A percentile compares a stretch with the other conserved stretches of the same genome.
These are phyloP conservation scores for Polia nebulosa DNA, from an alignment of 2,888 invertebrate species.

Conservation along the genomic window DNA sequence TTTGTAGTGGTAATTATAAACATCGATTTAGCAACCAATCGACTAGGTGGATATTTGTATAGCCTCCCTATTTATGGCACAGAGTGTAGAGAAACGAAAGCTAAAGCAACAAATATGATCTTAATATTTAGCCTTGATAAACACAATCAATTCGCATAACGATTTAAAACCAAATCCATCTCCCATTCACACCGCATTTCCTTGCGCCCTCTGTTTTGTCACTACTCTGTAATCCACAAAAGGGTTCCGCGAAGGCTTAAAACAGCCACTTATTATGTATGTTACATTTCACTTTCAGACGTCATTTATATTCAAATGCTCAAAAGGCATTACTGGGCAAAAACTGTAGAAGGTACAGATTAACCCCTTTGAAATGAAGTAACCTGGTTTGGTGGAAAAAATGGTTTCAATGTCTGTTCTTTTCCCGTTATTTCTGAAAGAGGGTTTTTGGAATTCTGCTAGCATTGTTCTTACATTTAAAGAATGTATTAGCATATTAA, in stretches of 20 bases:
- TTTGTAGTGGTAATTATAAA: background rate
- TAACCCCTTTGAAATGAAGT: constrained; percentile 88
- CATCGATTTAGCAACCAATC: background rate
- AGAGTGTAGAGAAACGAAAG: background rate
- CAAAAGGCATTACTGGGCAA: constrained; percentile 90
- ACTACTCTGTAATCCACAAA: constrained; percentile 86
- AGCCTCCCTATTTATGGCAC: background rate
- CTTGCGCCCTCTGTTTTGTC: constrained; percentile 60
- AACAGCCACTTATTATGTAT: constrained; percentile 91
- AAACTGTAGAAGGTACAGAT: constrained; percentile 83
- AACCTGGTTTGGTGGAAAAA: constrained; percentile 84
- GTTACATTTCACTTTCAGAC: constrained; percentile 91
- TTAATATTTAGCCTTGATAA: background rate
- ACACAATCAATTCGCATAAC: constrained; percentile 1
- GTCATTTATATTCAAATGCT: constrained; percentile 91
- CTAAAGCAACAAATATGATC: background rate
- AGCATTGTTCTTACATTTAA: background rate
- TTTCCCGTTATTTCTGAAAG: constrained; percentile 6
- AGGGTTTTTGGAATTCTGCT: background rate
- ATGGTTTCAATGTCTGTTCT: constrained; percentile 71
- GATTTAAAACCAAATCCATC: background rate
- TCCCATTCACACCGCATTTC: background rate
- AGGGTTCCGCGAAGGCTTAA: constrained; percentile 90
- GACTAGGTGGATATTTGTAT: background rate
- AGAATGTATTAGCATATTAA: background rate